Evolutionary conservation across 2,888 invertebrate species (phyloP), one percentile per base, ranked within the genome.

Genomic region (Lithophane ornitopus): DNA sequence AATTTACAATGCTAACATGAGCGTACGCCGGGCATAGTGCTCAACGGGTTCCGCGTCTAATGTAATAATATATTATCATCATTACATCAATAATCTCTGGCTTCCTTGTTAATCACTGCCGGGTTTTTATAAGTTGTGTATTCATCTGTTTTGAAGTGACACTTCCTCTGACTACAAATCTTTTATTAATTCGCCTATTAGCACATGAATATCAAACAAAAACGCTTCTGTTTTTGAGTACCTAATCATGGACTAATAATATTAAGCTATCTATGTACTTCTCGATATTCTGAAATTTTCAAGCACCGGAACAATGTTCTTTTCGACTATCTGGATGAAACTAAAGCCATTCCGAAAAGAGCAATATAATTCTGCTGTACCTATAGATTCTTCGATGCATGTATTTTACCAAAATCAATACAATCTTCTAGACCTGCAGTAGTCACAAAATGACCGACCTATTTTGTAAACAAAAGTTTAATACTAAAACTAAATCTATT

Each of bases 1-100:
- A 86, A 86, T 86, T 86, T 85, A 86, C 85, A 85, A 86, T 86
- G 85, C 82, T 80, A 86, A 86, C 85, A 86, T 59, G 80, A 73
- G 63, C 74, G 59, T 74, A 69, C 70, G 76, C 62, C 65, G 61
- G 52, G 66, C 77, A 73, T 62, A 77, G 74, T 82, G 46, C 72
- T 74, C 75, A 63, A 46, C 77, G 76, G 70, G 80, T 75, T 85
- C 78, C 70, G 52, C 70, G 52, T 74, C 59, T 76, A 74, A 82
- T 72, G 66, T 82, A 59, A 74, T 86, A 77, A 69, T 66, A 46
- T 63, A 83, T 66, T 39, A 49, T 26, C 12, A 58, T 28, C 61
- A 77, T 75, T 71, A 73, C 72, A 78, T 77, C 78, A 77, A 81
- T 84, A 76, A 74, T 61, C 54, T 74, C 41, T 14, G 22, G 82